phyloP scores from a whole-genome alignment of 2,797 vertebrate species.

The Remorina albescens region DNA sequence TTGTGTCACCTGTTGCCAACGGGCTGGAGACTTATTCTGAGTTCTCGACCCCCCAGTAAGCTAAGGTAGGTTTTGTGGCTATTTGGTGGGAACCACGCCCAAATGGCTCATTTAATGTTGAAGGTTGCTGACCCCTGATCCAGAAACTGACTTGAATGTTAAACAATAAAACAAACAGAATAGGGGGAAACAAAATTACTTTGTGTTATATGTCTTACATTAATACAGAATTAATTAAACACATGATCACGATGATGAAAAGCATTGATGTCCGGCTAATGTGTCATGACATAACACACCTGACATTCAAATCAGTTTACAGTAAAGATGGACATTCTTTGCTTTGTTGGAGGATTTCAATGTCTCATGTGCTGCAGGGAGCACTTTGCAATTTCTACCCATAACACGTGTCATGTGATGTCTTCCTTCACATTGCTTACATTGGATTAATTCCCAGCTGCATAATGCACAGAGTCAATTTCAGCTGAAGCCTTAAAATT shows the following conservation, averaged over 20 bases:
- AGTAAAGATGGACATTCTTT: background rate
- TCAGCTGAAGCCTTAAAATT: slow-evolving; percentile 76
- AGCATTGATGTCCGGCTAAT: too few species aligned
- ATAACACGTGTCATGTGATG: slow-evolving; percentile 51
- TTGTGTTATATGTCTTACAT: too few species aligned
- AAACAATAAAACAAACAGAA: background rate
- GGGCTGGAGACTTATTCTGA: too few species aligned
- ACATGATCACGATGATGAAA: background rate
- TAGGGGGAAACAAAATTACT: background rate
- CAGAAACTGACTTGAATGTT: background rate
- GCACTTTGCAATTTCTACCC: slow-evolving; percentile 45
- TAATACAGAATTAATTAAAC: background rate
- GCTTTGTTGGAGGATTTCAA: slow-evolving; percentile 34
- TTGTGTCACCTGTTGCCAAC: too few species aligned
- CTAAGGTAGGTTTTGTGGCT: too few species aligned
- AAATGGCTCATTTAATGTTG: too few species aligned
- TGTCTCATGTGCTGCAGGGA: background rate
- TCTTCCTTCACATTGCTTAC: slow-evolving; percentile 61
- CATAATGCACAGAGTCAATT: slow-evolving; percentile 82
- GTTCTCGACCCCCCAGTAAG: too few species aligned
- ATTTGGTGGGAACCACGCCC: too few species aligned
- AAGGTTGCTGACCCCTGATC: too few species aligned
- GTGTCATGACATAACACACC: background rate
- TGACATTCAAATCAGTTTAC: background rate
- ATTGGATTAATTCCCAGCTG: slow-evolving; percentile 77